Conservation (phyloP, 1,140 invertebrate genomes). For the Macrocentrus cingulum region DNA sequence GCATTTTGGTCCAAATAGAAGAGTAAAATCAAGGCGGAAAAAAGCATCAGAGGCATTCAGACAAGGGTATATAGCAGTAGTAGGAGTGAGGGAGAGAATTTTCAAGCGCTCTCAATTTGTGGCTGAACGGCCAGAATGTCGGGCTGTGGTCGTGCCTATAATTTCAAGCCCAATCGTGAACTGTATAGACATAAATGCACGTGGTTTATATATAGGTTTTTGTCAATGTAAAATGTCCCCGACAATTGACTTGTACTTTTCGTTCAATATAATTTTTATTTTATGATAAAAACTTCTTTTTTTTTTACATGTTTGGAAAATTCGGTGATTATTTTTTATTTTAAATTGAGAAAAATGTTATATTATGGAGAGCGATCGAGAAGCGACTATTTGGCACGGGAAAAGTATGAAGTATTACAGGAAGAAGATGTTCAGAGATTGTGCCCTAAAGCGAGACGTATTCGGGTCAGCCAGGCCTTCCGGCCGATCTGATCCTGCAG, state of each 20-base stretch:
- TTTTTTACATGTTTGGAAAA: neutral
- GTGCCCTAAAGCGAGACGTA: constrained; percentile 39
- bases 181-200: constrained; percentile 3
- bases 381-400: constrained; percentile 24
- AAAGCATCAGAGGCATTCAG: neutral
- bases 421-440: constrained; percentile 54
- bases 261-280: neutral
- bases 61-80: neutral
- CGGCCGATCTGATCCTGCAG: constrained; percentile 22
- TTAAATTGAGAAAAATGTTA: too few species aligned
- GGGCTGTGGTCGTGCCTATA: constrained; percentile 19
- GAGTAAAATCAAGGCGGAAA: neutral
- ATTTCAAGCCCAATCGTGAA: constrained; percentile 11
- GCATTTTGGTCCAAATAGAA: too few species aligned
- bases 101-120: constrained; percentile 14
- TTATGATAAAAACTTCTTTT: neutral
- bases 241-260: neutral
- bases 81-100: constrained; percentile 10
- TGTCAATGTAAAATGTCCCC: constrained; percentile 7
- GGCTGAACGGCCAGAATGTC: constrained; percentile 12
- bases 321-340: too few species aligned
- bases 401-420: constrained; percentile 49
- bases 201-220: constrained; percentile 17
- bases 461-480: constrained; percentile 32
- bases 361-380: neutral